These are phyloP conservation scores for Apeltes quadracus DNA, from an alignment of 2,113 vertebrate species.

Conservation along the genomic window DNA sequence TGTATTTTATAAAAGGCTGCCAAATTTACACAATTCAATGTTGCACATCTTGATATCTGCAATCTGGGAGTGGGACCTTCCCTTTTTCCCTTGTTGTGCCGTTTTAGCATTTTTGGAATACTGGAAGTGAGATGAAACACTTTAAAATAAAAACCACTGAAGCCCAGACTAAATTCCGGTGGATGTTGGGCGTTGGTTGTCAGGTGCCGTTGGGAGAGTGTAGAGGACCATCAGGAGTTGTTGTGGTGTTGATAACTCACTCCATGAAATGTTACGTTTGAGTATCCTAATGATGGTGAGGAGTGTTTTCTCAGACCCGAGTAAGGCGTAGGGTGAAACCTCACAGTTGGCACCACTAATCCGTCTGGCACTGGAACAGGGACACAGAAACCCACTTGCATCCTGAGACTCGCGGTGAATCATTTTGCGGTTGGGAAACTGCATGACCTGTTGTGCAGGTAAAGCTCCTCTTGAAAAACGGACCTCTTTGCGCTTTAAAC, in stretches of 20 bases:
- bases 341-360: not conserved
- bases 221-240: not conserved
- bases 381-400: not conserved
- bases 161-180: too few species aligned
- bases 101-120: constrained; percentile 46
- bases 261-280: not conserved
- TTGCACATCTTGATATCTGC: not conserved
- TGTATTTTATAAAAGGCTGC: not conserved
- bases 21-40: not conserved
- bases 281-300: not conserved
- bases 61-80: constrained; percentile 4
- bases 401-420: not conserved
- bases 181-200: too few species aligned
- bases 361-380: not conserved
- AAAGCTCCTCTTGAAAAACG: not conserved
- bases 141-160: constrained; percentile 62
- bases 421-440: not conserved
- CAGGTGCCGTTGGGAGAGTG: not conserved
- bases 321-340: not conserved
- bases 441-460: not conserved
- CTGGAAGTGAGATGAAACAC: constrained; percentile 43
- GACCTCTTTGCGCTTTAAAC: not conserved
- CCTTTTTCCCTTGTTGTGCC: constrained; percentile 51
- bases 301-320: not conserved
- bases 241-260: not conserved